These are phyloP conservation scores for Trichosurus vulpecula DNA, from an alignment of 2,797 vertebrate genomes.

Conservation along the genomic window DNA sequence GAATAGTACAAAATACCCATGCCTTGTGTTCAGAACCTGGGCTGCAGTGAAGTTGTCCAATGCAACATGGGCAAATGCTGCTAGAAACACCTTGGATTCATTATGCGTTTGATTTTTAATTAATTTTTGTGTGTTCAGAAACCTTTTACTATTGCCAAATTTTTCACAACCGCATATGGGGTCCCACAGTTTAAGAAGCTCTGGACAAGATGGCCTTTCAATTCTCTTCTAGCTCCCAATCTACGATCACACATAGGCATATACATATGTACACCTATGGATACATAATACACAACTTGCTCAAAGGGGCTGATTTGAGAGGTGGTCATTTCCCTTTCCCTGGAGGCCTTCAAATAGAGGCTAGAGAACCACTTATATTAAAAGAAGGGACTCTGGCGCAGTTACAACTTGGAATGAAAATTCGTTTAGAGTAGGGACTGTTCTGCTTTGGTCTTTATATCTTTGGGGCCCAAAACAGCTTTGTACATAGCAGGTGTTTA, in stretches of 20 bases:
- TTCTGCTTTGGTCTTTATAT: neutral
- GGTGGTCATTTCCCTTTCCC: neutral
- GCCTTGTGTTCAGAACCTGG: too few species aligned
- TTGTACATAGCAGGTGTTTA: neutral
- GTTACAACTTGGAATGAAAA: neutral
- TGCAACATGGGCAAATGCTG: too few species aligned
- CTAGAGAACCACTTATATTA: neutral
- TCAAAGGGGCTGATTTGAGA: neutral
- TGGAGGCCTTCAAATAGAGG: neutral
- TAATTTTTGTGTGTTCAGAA: too few species aligned
- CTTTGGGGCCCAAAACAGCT: too few species aligned
- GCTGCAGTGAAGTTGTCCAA: too few species aligned
- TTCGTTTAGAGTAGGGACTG: neutral
- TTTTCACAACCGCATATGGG: too few species aligned
- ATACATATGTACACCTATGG: neutral
- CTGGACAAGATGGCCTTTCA: neutral
- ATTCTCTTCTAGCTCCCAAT: neutral
- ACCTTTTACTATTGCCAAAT: too few species aligned
- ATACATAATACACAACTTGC: neutral
- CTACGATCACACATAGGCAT: neutral
- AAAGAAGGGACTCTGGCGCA: neutral
- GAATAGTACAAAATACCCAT: too few species aligned
- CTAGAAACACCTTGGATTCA: too few species aligned
- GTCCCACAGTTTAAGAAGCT: too few species aligned
- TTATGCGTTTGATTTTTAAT: too few species aligned